These are phyloP conservation scores for Cancer borealis DNA, from an alignment of 2,888 invertebrate genomes.

Conservation along the genomic window DNA sequence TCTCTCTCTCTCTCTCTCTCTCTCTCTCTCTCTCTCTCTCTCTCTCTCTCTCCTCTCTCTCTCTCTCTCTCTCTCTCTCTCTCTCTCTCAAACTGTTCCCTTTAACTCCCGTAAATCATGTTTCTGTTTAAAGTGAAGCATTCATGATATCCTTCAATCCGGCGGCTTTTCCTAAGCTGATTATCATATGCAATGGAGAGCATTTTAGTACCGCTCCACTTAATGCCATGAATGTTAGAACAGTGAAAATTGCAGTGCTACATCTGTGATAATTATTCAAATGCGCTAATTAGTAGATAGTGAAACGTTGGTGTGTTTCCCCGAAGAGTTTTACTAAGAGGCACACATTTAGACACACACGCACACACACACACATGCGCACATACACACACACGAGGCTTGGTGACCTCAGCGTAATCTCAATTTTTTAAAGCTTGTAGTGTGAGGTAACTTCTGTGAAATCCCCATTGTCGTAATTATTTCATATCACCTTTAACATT, in stretches of 20 bases:
- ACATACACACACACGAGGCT: neutral
- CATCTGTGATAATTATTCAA: neutral
- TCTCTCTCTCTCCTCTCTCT: neutral
- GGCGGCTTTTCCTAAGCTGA: neutral
- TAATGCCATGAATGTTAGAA: neutral
- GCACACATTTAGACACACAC: neutral
- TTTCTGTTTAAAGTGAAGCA: neutral
- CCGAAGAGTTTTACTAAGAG: neutral
- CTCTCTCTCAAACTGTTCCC: too few species aligned
- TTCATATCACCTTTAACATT: neutral
- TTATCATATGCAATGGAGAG: neutral
- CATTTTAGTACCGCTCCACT: neutral
- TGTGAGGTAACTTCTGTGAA: neutral
- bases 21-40: slow-evolving; percentile 1
- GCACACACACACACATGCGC: neutral
- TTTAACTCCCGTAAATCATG: neutral
- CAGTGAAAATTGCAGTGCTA: neutral
- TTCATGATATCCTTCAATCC: neutral
- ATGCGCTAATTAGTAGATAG: neutral
- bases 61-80: slow-evolving; percentile 34
- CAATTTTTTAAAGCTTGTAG: neutral
- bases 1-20: neutral
- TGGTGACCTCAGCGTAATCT: neutral
- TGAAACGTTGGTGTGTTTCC: neutral
- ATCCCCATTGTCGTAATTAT: neutral